A percentile compares a stretch with the other conserved stretches of the same genome.
phyloP scores from a whole-genome alignment of 2,888 invertebrate species.

The Drosophila affinis region DNA sequence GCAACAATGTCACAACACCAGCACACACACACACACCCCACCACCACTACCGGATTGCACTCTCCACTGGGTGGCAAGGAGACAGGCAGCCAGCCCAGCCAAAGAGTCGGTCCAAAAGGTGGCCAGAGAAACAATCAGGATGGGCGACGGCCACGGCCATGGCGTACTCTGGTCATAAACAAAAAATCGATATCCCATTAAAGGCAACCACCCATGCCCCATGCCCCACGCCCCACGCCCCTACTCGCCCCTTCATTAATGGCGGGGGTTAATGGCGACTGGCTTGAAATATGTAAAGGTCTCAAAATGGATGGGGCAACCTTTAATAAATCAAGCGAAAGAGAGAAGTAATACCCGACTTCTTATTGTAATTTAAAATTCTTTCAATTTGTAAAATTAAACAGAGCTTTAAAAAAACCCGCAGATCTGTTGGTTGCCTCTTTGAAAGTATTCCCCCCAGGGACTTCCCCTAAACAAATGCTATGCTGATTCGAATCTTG shows the following conservation, averaged over 20 bases:
- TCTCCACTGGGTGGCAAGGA: conserved; percentile 5
- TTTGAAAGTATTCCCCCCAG: background rate
- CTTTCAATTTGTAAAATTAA: too few relatives aligned
- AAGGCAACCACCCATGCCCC: conserved; percentile 19
- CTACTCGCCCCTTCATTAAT: background rate
- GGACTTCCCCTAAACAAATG: background rate
- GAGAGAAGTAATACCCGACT: too few relatives aligned
- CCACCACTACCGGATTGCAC: background rate
- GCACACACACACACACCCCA: conserved; percentile 26
- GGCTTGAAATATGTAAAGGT: background rate
- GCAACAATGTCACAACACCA: conserved; percentile 70
- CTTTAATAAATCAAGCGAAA: background rate
- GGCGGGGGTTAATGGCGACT: background rate
- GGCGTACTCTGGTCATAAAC: conserved; percentile 39
- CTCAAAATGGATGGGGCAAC: background rate
- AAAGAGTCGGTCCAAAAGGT: conserved; percentile 35
- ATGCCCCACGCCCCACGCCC: background rate
- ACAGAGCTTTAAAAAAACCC: too few relatives aligned
- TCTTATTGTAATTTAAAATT: too few relatives aligned
- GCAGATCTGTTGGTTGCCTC: background rate
- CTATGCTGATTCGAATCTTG: background rate
- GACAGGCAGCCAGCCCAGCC: background rate
- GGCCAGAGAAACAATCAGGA: conserved; percentile 26
- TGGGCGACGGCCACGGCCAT: background rate
- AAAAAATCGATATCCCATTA: conserved; percentile 71